Evolutionary conservation across 2,113 vertebrate species (phyloP).

Genomic region (Passer domesticus): DNA sequence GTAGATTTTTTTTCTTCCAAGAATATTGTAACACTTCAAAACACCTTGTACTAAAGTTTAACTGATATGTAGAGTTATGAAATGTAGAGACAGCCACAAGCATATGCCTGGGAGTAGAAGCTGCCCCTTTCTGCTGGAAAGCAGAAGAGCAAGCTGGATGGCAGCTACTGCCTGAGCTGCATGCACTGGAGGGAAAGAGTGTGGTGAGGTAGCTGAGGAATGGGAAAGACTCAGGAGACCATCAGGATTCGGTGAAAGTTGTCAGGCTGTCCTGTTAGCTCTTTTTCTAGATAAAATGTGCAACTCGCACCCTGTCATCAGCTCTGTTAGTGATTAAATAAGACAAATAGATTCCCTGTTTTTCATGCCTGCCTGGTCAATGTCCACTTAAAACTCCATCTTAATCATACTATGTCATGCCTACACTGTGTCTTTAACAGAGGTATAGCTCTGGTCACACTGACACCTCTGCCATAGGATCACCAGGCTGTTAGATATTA

Average conservation of each 20-base stretch:
- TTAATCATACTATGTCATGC: background rate
- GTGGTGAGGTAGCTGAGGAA: background rate
- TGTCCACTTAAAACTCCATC: background rate
- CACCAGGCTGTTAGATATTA: background rate
- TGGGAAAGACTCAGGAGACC: background rate
- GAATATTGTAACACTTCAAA: background rate
- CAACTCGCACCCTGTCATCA: fast-evolving
- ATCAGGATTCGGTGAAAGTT: background rate
- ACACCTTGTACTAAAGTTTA: background rate
- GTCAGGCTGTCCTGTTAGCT: background rate
- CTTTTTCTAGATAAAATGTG: background rate
- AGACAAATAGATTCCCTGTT: background rate
- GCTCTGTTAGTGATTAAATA: background rate
- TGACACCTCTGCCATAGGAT: background rate
- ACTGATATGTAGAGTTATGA: background rate
- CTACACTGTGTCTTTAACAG: background rate
- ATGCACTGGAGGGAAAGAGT: background rate
- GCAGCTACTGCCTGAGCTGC: background rate
- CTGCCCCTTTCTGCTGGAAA: background rate
- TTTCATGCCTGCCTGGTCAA: background rate
- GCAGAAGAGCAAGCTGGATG: background rate
- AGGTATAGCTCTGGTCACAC: background rate
- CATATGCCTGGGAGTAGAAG: background rate
- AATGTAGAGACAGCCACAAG: background rate
- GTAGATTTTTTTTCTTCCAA: background rate